A percentile compares a stretch with the other conserved stretches of the same genome.
Evolutionary conservation across 2,113 vertebrate species (phyloP).

Genomic region (Speoplatyrhinus poulsoni): DNA sequence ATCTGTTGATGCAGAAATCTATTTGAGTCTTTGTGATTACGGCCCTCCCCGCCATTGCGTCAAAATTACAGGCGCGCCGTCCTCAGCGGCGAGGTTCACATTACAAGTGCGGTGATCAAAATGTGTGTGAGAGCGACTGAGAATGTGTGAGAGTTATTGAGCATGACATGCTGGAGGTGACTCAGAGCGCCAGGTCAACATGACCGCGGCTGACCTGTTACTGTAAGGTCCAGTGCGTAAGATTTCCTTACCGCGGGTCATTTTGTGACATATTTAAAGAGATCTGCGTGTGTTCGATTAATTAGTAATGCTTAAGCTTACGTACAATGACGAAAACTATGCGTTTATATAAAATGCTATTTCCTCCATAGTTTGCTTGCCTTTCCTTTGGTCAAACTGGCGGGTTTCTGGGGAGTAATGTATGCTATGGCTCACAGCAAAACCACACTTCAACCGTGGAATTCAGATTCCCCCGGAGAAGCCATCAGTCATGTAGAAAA

Average conservation of each 20-base stretch:
- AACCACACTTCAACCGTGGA: slow-evolving; percentile 60
- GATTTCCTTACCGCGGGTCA: slow-evolving; percentile 39
- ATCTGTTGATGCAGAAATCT: slow-evolving; percentile 73
- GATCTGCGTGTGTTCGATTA: slow-evolving; percentile 12
- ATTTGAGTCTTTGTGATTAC: slow-evolving; percentile 76
- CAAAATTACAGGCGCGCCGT: slow-evolving; percentile 65
- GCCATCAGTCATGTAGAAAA: slow-evolving; percentile 66
- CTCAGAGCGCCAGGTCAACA: slow-evolving; percentile 18
- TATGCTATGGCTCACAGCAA: slow-evolving; percentile 28
- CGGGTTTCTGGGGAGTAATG: slow-evolving; percentile 14
- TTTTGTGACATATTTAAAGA: slow-evolving; percentile 26
- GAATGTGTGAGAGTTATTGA: slow-evolving; percentile 60
- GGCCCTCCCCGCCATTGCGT: slow-evolving; percentile 57
- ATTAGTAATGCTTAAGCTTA: slow-evolving; percentile 6
- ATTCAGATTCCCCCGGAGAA: slow-evolving; percentile 63
- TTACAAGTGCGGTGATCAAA: slow-evolving; percentile 73
- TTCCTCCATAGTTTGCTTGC: neutral
- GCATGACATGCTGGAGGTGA: slow-evolving; percentile 43
- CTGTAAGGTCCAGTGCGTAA: slow-evolving; percentile 36
- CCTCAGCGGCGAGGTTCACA: slow-evolving; percentile 59
- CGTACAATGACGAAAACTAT: neutral
- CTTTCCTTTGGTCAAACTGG: slow-evolving; percentile 22
- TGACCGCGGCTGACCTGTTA: slow-evolving; percentile 59
- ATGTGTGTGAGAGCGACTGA: slow-evolving; percentile 66
- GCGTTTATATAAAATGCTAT: slow-evolving; percentile 21